Conservation (phyloP, 2,888 invertebrate genomes). For the Eilema caniola region DNA sequence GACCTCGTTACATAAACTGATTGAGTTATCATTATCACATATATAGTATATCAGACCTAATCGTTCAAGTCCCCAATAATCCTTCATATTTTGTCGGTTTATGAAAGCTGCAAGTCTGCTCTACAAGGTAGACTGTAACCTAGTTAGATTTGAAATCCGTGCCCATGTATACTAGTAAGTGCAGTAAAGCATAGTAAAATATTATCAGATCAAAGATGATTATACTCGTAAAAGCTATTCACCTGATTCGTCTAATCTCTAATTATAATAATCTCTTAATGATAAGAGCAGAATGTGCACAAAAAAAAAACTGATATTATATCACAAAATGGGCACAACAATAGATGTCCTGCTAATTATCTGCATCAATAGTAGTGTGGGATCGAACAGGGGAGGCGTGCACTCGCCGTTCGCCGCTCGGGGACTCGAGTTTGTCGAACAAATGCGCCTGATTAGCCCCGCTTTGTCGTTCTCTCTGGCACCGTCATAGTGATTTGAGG, state of each 20-base stretch:
- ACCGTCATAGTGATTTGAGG: conserved; percentile 53
- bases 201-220: neutral
- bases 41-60: too few relatives aligned
- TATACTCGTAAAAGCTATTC: neutral
- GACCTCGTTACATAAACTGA: too few relatives aligned
- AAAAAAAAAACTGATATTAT: conserved; percentile 19
- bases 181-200: neutral
- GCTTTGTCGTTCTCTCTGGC: conserved; percentile 69
- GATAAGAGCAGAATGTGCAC: neutral
- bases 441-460: conserved; percentile 82
- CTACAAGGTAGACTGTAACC: too few relatives aligned
- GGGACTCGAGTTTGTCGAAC: conserved; percentile 74
- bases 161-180: too few relatives aligned
- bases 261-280: neutral
- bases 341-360: conserved; percentile 77
- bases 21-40: too few relatives aligned
- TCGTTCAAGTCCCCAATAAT: too few relatives aligned
- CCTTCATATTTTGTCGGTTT: too few relatives aligned
- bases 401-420: conserved; percentile 42
- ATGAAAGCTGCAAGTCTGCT: too few relatives aligned
- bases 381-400: conserved; percentile 32
- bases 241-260: neutral
- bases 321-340: conserved; percentile 46
- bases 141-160: too few relatives aligned
- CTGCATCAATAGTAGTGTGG: conserved; percentile 61